Conservation (phyloP, 2,113 vertebrate genomes). For the Periophthalmodon schlosseri region DNA sequence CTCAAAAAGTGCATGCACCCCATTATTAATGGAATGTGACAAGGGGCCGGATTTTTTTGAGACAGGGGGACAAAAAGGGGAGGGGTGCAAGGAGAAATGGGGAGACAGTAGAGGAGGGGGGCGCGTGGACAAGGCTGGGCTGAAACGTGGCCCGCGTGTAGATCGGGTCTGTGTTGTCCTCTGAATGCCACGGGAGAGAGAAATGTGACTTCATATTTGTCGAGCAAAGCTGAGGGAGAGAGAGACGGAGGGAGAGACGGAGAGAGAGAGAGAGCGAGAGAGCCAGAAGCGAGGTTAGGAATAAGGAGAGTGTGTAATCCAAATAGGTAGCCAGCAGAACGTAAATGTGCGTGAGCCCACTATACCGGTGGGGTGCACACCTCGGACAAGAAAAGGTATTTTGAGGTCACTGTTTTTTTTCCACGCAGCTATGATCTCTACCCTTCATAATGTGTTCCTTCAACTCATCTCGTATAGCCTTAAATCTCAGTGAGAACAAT, state of each 20-base stretch:
- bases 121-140: slow-evolving; percentile 65
- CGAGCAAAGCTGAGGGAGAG: slow-evolving; percentile 21
- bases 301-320: slow-evolving; percentile 48
- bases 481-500: background rate
- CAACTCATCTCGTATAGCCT: background rate
- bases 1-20: slow-evolving; percentile 36
- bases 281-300: slow-evolving; percentile 46
- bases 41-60: slow-evolving; percentile 64
- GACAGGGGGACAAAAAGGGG: slow-evolving; percentile 48
- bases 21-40: slow-evolving; percentile 76
- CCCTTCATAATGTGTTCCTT: too few relatives aligned
- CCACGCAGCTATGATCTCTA: slow-evolving; percentile 45
- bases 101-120: background rate
- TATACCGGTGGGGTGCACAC: slow-evolving; percentile 21
- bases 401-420: slow-evolving; percentile 68
- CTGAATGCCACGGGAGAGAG: slow-evolving; percentile 46
- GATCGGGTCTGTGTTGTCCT: slow-evolving; percentile 70
- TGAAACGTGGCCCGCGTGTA: slow-evolving; percentile 78
- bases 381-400: slow-evolving; percentile 59
- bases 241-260: slow-evolving; percentile 19
- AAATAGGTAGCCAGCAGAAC: slow-evolving; percentile 51
- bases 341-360: slow-evolving; percentile 26
- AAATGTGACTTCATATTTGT: slow-evolving; percentile 52
- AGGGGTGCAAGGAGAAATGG: slow-evolving; percentile 43
- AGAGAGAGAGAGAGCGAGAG: slow-evolving; percentile 22